These are phyloP conservation scores for Bovichtus diacanthus DNA, from an alignment of 2,797 vertebrate species.

Conservation along the genomic window DNA sequence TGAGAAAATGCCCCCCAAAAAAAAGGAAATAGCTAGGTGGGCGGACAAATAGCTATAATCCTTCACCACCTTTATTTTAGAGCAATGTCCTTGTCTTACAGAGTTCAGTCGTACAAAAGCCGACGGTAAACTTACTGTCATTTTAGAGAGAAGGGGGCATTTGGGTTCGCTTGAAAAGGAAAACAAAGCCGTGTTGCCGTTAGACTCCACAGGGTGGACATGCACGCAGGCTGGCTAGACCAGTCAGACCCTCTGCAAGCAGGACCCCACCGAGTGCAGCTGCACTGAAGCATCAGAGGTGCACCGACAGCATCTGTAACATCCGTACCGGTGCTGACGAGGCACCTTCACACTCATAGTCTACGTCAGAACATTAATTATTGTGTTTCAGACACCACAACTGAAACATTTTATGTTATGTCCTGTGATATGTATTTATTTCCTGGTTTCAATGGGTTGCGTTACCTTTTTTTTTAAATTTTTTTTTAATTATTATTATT, in stretches of 20 bases:
- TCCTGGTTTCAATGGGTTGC: neutral
- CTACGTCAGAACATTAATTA: constrained; percentile 14
- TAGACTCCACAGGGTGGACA: constrained; percentile 42
- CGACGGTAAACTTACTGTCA: constrained; percentile 28
- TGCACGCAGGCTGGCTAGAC: neutral
- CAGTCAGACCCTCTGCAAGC: constrained; percentile 34
- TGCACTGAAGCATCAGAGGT: constrained; percentile 20
- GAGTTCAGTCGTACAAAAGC: constrained; percentile 2
- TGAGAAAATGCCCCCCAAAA: neutral
- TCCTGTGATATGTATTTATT: neutral
- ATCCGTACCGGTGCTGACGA: constrained; percentile 12
- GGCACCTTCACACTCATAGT: constrained; percentile 14
- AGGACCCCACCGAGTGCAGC: neutral
- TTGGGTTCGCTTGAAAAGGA: constrained; percentile 29
- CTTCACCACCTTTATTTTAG: neutral
- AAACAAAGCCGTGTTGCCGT: constrained; percentile 37
- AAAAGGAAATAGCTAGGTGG: neutral
- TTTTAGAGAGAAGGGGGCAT: constrained; percentile 29
- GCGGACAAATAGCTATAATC: neutral
- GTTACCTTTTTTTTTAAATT: neutral
- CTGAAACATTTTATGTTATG: neutral
- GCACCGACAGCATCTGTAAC: neutral
- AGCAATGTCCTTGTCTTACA: neutral
- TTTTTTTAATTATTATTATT: too few relatives aligned
- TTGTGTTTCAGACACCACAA: neutral